Conservation (phyloP, 2,113 vertebrate genomes). For the Willisornis vidua region DNA sequence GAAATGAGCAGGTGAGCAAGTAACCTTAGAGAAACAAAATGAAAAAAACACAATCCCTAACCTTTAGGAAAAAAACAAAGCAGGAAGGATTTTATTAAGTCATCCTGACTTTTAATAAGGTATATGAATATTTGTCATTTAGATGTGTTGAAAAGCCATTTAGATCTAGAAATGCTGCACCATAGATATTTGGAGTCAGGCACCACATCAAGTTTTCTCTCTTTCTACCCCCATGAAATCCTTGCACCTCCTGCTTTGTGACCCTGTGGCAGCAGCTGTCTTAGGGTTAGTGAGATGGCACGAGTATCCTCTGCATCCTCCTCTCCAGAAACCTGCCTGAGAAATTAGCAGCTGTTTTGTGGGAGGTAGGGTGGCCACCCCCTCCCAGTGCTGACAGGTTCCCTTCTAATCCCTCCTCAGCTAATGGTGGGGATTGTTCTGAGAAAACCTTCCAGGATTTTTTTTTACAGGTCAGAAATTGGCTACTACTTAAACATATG, state of each 20-base stretch:
- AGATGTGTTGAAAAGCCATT: not conserved
- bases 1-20: conserved; percentile 30
- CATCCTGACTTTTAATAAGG: conserved; percentile 2
- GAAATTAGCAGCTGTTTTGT: not conserved
- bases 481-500: conserved; percentile 55
- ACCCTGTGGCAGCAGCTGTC: not conserved
- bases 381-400: rapidly evolving
- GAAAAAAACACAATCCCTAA: not conserved
- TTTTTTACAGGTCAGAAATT: conserved; percentile 15
- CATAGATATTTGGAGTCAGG: not conserved
- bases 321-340: not conserved
- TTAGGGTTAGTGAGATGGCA: not conserved
- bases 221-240: not conserved
- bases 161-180: not conserved
- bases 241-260: rapidly evolving
- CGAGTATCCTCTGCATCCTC: not conserved
- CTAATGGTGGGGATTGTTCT: not conserved
- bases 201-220: not conserved
- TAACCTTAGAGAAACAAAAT: conserved; percentile 20
- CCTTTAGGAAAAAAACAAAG: conserved; percentile 3
- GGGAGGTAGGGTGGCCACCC: not conserved
- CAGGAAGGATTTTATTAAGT: not conserved
- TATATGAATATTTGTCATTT: not conserved
- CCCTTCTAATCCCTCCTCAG: not conserved
- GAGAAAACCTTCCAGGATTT: not conserved